Evolutionary conservation across 30 jellyfish, hydroid and myxozoan genomes (phyloP).

Genomic region (Chrysaora quinquecirrha): DNA sequence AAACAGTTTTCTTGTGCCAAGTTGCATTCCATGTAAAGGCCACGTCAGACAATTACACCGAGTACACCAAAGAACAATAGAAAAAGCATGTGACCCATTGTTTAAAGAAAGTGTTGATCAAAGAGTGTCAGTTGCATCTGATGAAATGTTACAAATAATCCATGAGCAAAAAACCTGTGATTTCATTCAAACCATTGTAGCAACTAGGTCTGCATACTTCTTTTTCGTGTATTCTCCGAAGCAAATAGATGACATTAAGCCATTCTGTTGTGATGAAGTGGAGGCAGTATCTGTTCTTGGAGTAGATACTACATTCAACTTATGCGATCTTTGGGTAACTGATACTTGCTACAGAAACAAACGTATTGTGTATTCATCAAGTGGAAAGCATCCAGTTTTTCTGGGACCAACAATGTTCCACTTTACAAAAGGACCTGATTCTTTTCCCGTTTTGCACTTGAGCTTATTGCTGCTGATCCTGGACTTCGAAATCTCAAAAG

Average conservation of each 20-base stretch:
- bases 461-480: background rate
- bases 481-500: background rate
- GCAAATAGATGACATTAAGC: conserved; percentile 2
- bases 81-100: no score
- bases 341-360: conserved; percentile 9
- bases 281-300: conserved; percentile 11
- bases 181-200: background rate
- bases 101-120: background rate
- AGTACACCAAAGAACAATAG: no score
- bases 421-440: conserved; percentile 6
- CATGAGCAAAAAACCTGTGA: background rate
- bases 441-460: background rate
- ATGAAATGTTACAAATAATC: background rate
- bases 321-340: conserved; percentile 16
- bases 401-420: conserved; percentile 26
- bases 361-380: background rate
- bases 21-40: no score
- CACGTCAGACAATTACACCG: no score
- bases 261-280: conserved; percentile 1
- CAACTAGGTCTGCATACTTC: conserved; percentile 1
- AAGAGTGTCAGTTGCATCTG: background rate
- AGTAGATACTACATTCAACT: conserved; percentile 7
- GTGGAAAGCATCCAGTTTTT: conserved; percentile 16
- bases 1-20: no score
- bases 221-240: background rate